Conservation (phyloP, 2,888 invertebrate genomes). For the Zeuzera pyrina region DNA sequence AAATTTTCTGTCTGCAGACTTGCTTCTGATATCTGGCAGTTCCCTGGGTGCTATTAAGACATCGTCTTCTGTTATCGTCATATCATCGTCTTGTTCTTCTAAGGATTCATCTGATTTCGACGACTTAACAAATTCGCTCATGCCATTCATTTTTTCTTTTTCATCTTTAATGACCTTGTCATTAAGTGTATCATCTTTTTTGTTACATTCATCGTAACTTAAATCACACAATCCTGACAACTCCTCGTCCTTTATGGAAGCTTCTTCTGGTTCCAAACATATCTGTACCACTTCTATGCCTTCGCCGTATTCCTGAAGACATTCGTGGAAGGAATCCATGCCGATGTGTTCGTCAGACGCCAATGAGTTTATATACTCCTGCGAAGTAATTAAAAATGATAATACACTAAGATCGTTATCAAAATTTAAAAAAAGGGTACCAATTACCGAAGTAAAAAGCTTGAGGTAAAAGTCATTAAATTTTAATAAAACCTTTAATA, state of each 20-base stretch:
- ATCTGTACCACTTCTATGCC: slow-evolving; percentile 76
- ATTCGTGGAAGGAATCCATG: slow-evolving; percentile 77
- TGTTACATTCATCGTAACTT: slow-evolving; percentile 53
- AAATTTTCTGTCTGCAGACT: slow-evolving; percentile 37
- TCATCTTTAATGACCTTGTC: slow-evolving; percentile 28
- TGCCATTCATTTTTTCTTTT: slow-evolving; percentile 33
- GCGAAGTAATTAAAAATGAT: no score
- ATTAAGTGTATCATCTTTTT: slow-evolving; percentile 24
- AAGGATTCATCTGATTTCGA: slow-evolving; percentile 61
- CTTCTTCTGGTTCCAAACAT: slow-evolving; percentile 73
- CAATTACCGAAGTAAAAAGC: no score
- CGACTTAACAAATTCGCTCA: slow-evolving; percentile 37
- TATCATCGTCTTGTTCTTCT: slow-evolving; percentile 59
- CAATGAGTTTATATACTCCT: slow-evolving; percentile 70
- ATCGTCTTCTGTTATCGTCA: slow-evolving; percentile 67
- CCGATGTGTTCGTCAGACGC: slow-evolving; percentile 76
- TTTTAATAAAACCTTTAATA: no score
- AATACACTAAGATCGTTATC: no score
- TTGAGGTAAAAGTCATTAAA: no score
- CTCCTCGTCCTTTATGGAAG: slow-evolving; percentile 68
- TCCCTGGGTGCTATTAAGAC: slow-evolving; percentile 49
- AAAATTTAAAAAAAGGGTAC: no score
- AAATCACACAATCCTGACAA: slow-evolving; percentile 57
- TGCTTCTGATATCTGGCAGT: slow-evolving; percentile 42
- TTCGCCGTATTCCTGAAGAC: slow-evolving; percentile 77